Base-by-base conservation (phyloP, 1,140 invertebrate genomes). In the Sesamia nonagrioides region DNA sequence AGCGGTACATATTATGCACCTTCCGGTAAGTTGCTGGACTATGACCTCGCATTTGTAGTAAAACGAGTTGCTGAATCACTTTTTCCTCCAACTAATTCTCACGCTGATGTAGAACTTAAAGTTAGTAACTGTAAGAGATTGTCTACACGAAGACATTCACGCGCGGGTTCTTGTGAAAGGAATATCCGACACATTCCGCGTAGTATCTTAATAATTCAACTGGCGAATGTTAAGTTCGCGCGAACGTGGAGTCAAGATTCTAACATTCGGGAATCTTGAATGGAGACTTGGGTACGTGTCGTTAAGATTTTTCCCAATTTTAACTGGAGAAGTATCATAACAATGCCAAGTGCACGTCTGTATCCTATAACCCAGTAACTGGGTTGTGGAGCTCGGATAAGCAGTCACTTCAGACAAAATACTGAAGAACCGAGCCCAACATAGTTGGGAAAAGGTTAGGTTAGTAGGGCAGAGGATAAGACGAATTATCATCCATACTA, bases 51-150 rank as follows among this genome's bases (percentile, higher is more conserved):
- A 58, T 45, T 63, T 42, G 37, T 66, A 17, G 17, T 42, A 40
- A 58, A 21, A 42, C 37, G 1, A 66, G 61, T 66, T 42, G 8
- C 37, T 11, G 9, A 66, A 66, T 66, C 37, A 66, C 61, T 66
- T 66, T 66, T 66, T 66, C 33, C 37, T 66, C 8, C 37, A 66
- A 21, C 9, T 66, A 66, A 66, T 42, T 66, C 61, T 37, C 37
- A 63, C n/a, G 35, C 61, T 18, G 45, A 50, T 4, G 61, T 42
- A 18, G 17, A 66, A 66, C n/a, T 66, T 42, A 66, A 66, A 66
- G 61, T 66, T 66, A 42, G 17, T 15, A 60, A 60, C 33, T 66
- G 9, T 17, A 66, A 42, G 61, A 66, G 61, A 66, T 66, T 66
- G 61, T 66, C 17, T 18, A 37, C 35, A 42, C 13, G 61, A 42